A percentile compares a stretch with the other conserved stretches of the same genome.
Conservation (phyloP, 2,888 invertebrate genomes). For the Aphidoletes aphidimyza region DNA sequence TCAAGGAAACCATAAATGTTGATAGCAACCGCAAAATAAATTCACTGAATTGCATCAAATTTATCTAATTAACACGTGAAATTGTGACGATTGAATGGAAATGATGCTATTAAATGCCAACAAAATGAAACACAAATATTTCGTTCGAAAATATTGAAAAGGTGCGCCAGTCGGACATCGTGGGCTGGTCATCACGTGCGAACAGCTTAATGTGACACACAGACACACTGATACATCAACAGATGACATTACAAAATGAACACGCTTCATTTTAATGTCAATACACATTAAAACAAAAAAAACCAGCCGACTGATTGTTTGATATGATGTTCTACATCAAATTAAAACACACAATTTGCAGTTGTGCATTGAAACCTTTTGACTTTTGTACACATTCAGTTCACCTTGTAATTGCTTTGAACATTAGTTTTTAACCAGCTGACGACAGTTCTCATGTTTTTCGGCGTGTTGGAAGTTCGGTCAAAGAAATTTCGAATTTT, state of each 20-base stretch:
- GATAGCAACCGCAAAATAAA: slow-evolving; percentile 1
- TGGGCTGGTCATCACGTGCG: background rate
- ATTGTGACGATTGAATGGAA: no score
- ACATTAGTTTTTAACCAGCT: background rate
- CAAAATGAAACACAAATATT: background rate
- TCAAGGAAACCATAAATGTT: background rate
- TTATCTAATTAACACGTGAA: background rate
- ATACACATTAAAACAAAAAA: slow-evolving; percentile 22
- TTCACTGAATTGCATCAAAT: background rate
- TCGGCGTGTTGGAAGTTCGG: no score
- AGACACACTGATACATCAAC: background rate
- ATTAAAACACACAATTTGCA: background rate
- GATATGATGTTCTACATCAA: slow-evolving; percentile 22
- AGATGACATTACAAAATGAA: slow-evolving; percentile 13
- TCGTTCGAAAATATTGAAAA: background rate
- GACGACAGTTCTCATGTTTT: background rate
- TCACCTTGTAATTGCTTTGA: background rate
- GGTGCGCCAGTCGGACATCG: background rate
- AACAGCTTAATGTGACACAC: background rate
- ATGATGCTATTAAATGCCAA: background rate
- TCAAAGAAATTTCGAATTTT: no score
- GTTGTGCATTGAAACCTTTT: background rate
- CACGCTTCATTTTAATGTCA: background rate
- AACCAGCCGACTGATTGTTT: background rate
- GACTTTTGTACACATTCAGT: slow-evolving; percentile 33